Conservation (phyloP, 2,797 vertebrate genomes). For the Epinephelus awoara region DNA sequence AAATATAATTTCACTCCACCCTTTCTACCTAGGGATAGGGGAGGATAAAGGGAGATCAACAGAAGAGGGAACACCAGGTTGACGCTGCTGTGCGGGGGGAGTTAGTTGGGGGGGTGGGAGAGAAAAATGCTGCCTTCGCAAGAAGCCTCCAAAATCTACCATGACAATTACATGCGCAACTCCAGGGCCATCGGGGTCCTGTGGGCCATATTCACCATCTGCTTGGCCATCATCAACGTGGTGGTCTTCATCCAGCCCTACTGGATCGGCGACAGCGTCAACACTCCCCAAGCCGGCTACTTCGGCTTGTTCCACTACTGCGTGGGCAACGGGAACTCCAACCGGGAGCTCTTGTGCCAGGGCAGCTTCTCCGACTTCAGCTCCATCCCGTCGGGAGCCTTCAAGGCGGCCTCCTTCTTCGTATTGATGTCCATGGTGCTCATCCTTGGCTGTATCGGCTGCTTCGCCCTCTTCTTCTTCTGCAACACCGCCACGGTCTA, state of each 20-base stretch:
- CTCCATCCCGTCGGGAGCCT: conserved; percentile 92
- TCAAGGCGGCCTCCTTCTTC: conserved; percentile 93
- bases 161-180: conserved; percentile 93
- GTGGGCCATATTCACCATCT: conserved; percentile 95
- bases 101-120: conserved; percentile 13
- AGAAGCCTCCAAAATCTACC: conserved; percentile 92
- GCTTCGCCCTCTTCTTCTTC: conserved; percentile 95
- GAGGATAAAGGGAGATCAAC: background rate
- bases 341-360: conserved; percentile 90
- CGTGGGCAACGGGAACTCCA: conserved; percentile 88
- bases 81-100: conserved; percentile 34
- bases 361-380: conserved; percentile 93
- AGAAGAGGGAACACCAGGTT: conserved; percentile 39
- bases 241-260: conserved; percentile 95
- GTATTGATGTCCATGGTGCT: conserved; percentile 95
- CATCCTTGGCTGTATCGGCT: conserved; percentile 92
- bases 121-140: conserved; percentile 91
- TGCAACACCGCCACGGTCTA: conserved; percentile 96
- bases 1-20: background rate
- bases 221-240: conserved; percentile 94
- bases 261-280: conserved; percentile 95
- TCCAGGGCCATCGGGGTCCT: conserved; percentile 92
- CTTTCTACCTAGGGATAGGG: conserved; percentile 1
- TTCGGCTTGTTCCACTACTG: conserved; percentile 95
- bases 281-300: conserved; percentile 91